These are phyloP conservation scores for Xiphorhynchus erythropygius DNA, from an alignment of 2,797 vertebrate species.

Conservation along the genomic window DNA sequence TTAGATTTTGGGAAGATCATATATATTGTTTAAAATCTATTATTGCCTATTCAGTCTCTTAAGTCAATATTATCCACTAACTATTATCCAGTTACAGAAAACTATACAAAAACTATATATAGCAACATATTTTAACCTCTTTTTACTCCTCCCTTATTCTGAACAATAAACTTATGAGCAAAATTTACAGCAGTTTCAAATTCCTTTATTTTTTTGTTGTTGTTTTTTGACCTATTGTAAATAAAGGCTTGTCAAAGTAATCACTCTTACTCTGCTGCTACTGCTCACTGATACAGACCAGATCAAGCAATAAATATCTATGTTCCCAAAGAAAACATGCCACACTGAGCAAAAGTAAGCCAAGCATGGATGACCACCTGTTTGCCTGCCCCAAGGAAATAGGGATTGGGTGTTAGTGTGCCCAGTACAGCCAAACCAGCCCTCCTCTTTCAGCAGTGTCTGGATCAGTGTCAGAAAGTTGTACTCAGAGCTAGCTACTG, in stretches of 20 bases:
- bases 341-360: background rate
- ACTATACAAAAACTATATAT: background rate
- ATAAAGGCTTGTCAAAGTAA: background rate
- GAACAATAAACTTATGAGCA: background rate
- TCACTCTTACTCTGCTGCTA: background rate
- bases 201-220: background rate
- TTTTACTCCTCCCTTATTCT: background rate
- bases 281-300: background rate
- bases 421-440: background rate
- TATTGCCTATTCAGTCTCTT: background rate
- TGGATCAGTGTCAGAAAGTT: background rate
- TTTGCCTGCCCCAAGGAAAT: background rate
- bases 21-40: background rate
- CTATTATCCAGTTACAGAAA: background rate
- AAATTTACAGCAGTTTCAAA: background rate
- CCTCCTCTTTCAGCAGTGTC: background rate
- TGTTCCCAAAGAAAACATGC: background rate
- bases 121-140: background rate
- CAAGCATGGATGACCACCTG: background rate
- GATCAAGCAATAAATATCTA: background rate
- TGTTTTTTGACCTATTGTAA: background rate
- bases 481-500: background rate
- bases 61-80: background rate
- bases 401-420: background rate
- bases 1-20: background rate